Evolutionary conservation across 2,888 invertebrate genomes (phyloP).

Genomic region (Euplagia quadripunctaria): DNA sequence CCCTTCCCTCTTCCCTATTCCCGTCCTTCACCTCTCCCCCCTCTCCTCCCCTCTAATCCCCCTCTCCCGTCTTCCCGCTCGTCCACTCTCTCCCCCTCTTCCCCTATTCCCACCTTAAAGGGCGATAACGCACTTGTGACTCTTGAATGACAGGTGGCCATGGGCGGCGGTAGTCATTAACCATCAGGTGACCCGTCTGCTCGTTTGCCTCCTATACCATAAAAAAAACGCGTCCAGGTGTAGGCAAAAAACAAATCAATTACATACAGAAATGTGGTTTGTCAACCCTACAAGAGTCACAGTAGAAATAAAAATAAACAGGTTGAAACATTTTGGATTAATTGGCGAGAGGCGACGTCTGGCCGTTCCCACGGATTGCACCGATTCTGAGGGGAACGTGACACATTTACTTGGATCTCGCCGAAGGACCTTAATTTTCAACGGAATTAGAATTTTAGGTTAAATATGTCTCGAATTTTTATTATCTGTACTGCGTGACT

Average conservation of each 20-base stretch:
- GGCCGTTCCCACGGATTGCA: slow-evolving; percentile 66
- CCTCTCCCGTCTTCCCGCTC: too few relatives aligned
- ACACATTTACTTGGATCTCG: slow-evolving; percentile 47
- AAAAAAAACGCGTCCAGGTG: background rate
- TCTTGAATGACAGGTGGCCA: too few relatives aligned
- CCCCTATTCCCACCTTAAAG: too few relatives aligned
- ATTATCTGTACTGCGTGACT: too few relatives aligned
- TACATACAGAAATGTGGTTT: slow-evolving; percentile 12
- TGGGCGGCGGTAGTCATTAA: too few relatives aligned
- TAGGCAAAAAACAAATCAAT: background rate
- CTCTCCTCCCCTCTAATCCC: too few relatives aligned
- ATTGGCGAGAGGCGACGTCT: slow-evolving; percentile 64
- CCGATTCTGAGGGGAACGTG: slow-evolving; percentile 31
- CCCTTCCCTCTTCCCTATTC: too few relatives aligned
- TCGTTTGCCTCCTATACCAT: too few relatives aligned
- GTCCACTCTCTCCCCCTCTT: too few relatives aligned
- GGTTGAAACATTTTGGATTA: slow-evolving; percentile 61
- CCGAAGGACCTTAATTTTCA: slow-evolving; percentile 21
- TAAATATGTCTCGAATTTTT: background rate
- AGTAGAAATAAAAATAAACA: slow-evolving; percentile 72
- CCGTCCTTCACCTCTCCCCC: too few relatives aligned
- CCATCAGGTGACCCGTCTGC: too few relatives aligned
- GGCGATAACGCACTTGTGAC: too few relatives aligned
- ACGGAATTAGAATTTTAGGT: slow-evolving; percentile 14
- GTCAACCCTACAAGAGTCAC: slow-evolving; percentile 58